Evolutionary conservation across 2,888 invertebrate genomes (phyloP).

Genomic region (Noctua pronuba): DNA sequence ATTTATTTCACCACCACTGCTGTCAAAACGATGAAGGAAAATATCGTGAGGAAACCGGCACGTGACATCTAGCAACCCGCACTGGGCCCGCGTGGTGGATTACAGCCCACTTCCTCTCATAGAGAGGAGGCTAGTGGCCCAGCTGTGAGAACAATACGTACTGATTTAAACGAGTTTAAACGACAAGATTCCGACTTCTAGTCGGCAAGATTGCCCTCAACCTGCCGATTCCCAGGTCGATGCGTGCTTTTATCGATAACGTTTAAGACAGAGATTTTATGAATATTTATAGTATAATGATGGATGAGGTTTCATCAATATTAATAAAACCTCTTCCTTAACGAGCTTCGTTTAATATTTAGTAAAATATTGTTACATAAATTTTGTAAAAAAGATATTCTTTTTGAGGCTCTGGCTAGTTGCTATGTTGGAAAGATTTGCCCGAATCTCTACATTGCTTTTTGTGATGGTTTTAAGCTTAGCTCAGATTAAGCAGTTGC

Average conservation of each 20-base stretch:
- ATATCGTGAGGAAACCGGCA: background rate
- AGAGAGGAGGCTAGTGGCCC: background rate
- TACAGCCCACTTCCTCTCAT: background rate
- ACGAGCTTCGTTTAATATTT: constrained; percentile 10
- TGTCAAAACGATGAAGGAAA: background rate
- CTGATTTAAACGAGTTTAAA: background rate
- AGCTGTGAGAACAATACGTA: background rate
- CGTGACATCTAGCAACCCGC: background rate
- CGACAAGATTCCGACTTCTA: background rate
- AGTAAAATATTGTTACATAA: constrained; percentile 1
- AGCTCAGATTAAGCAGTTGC: constrained; percentile 18
- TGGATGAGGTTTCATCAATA: constrained; percentile 26
- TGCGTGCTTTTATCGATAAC: constrained; percentile 5
- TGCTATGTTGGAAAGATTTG: no score
- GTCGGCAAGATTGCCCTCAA: background rate
- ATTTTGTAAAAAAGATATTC: background rate
- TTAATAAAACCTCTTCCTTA: constrained; percentile 19
- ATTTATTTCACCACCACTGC: background rate
- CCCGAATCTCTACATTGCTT: no score
- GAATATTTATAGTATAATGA: constrained; percentile 14
- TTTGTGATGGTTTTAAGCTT: constrained; percentile 2
- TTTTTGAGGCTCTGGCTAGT: background rate
- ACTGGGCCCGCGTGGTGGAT: background rate
- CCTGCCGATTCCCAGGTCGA: background rate
- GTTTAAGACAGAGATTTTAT: constrained; percentile 23